Base-by-base conservation (phyloP, 2,113 vertebrate species). In the Thalassoma bifasciatum region DNA sequence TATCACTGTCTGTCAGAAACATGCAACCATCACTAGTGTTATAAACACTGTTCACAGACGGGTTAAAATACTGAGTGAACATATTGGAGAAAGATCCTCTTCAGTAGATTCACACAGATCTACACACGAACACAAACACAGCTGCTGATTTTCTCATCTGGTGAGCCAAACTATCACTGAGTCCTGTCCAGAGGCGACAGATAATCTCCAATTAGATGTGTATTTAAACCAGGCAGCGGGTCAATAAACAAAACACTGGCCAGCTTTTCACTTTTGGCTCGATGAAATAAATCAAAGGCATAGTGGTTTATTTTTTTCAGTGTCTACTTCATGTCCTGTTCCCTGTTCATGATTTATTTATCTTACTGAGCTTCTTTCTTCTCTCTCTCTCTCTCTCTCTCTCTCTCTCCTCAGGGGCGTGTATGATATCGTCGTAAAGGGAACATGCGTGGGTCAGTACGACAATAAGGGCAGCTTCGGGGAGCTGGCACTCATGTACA, bases 401-500 rank as follows among this genome's bases (percentile, higher is more conserved):
- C 30, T 50, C 47, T 65, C 7, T 68, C 13, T 72, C 21, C 80
- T 83, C 89, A 99, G 98, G 91, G 98, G 98, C 26, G 75, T 95
- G 73, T 99, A 93, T 87, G 97, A 99, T 90, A 99, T 99, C 42
- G 81, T 96, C 90, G 97, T 99, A 84, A 86, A 91, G 40, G 94
- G 93, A 26, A 93, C 85, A 62, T 96, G 95, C 16, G 97, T 99
- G 79, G 98, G 97, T 82, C 94, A 95, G 75, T 99, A 99, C 52
- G 84, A 98, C 85, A 97, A 99, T 86, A 98, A 92, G 10, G 98
- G 98, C 91, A 99, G 98, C 93, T 99, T 99, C 75, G 97, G 98
- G 81, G 98, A 99, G 56, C 94, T 99, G 75, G 98, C 98, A 3
- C 92, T 99, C 92, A 99, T 99, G 98, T 99, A 99, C 93, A 99